Evolutionary conservation across 2,888 invertebrate genomes (phyloP).

Genomic region (Reticulitermes lucifugus): DNA sequence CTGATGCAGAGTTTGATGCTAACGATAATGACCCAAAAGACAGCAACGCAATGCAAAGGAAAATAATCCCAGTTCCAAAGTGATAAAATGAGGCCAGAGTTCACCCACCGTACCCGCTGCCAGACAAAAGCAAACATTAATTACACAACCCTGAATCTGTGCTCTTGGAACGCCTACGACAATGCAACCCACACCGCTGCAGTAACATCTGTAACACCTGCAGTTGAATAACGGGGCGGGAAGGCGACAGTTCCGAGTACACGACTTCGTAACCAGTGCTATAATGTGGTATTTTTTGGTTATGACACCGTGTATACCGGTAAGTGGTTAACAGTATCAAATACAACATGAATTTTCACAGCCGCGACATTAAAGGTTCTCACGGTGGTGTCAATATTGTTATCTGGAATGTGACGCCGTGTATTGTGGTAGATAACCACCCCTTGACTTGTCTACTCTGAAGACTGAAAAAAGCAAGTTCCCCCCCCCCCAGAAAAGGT

Average conservation of each 20-base stretch:
- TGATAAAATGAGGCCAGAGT: conserved; percentile 19
- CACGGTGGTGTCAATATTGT: too few relatives aligned
- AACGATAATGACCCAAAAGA: conserved; percentile 13
- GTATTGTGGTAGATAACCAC: too few relatives aligned
- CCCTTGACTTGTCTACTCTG: too few relatives aligned
- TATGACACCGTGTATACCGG: too few relatives aligned
- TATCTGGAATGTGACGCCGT: too few relatives aligned
- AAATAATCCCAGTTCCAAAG: conserved; percentile 16
- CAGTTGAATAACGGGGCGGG: not conserved
- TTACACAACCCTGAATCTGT: not conserved
- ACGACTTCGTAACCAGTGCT: too few relatives aligned
- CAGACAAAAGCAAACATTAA: not conserved
- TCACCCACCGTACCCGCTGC: conserved; percentile 20
- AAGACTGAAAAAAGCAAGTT: too few relatives aligned
- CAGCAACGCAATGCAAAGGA: conserved; percentile 18
- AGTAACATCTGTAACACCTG: not conserved
- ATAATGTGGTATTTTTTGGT: too few relatives aligned
- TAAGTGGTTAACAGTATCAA: too few relatives aligned
- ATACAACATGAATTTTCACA: too few relatives aligned
- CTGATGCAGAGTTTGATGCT: conserved; percentile 10
- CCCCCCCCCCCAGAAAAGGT: too few relatives aligned
- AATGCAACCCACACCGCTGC: not conserved
- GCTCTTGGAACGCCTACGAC: conserved; percentile 7
- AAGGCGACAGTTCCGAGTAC: not conserved
- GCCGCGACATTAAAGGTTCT: too few relatives aligned